phyloP scores from a whole-genome alignment of 2,113 vertebrate species.

The Herpailurus yagouaroundi region DNA sequence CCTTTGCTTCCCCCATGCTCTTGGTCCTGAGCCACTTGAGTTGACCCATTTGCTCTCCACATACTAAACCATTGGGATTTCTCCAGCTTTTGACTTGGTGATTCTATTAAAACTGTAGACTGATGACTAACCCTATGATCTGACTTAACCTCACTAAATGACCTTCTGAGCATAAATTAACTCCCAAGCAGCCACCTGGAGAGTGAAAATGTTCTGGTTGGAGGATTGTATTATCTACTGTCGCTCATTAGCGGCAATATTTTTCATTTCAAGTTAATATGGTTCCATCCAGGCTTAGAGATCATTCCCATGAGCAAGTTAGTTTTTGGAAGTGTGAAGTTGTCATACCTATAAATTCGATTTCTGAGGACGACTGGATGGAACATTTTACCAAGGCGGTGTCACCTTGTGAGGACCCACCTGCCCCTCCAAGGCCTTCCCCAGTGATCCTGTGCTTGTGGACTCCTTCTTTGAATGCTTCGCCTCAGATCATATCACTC shows the following conservation, averaged over 20 bases:
- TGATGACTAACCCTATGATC: not conserved
- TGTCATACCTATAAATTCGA: too few species aligned
- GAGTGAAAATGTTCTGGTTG: not conserved
- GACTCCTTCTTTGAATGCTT: not conserved
- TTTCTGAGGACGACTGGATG: not conserved
- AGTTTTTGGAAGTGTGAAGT: not conserved
- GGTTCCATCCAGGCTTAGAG: not conserved
- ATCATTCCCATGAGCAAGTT: not conserved
- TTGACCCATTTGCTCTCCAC: not conserved
- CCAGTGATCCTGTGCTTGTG: fast-evolving
- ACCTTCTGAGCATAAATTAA: not conserved
- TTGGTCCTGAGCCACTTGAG: not conserved
- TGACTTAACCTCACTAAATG: not conserved
- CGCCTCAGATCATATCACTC: not conserved
- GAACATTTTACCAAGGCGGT: not conserved
- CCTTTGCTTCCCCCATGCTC: too few species aligned
- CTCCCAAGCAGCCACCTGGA: not conserved
- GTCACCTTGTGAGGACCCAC: too few species aligned
- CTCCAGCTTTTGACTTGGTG: not conserved
- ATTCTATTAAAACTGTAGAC: not conserved
- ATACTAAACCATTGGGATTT: not conserved
- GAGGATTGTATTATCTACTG: too few species aligned
- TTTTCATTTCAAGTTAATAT: not conserved
- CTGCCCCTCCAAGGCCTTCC: not conserved
- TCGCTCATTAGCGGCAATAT: fast-evolving